These are phyloP conservation scores for Orthochromis malagaraziensis DNA, from an alignment of 2,113 vertebrate genomes.

Conservation along the genomic window DNA sequence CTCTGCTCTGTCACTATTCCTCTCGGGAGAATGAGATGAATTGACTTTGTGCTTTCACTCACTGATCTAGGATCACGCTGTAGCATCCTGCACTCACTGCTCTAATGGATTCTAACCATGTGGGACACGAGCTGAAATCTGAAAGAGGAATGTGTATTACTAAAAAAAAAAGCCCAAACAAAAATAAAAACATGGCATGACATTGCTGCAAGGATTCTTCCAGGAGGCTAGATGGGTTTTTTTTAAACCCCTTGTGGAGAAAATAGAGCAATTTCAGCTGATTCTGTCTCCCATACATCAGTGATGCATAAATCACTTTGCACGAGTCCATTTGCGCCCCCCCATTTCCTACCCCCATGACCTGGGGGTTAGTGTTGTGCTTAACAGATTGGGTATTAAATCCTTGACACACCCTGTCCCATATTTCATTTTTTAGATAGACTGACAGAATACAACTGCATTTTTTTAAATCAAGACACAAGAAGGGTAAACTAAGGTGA, in stretches of 20 bases:
- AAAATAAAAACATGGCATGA: background rate
- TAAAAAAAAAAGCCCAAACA: background rate
- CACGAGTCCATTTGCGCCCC: background rate
- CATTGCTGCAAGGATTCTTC: background rate
- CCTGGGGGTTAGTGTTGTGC: constrained; percentile 5
- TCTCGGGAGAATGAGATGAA: constrained; percentile 2
- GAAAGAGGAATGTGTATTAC: background rate
- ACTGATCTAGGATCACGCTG: background rate
- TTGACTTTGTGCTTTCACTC: constrained; percentile 18
- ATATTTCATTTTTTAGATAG: constrained; percentile 39
- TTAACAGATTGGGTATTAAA: constrained; percentile 44
- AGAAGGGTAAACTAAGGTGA: background rate
- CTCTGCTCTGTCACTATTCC: background rate
- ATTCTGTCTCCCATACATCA: background rate
- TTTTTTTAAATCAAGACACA: constrained; percentile 15
- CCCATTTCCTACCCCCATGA: background rate
- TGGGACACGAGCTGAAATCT: constrained; percentile 1
- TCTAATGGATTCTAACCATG: constrained; percentile 13
- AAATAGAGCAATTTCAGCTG: constrained; percentile 3
- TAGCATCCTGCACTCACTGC: background rate
- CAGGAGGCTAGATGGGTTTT: accelerated
- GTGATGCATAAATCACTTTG: background rate
- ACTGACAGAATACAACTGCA: constrained; percentile 27
- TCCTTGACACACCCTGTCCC: constrained; percentile 27
- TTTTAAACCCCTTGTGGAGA: background rate